Conservation (phyloP, 1,140 invertebrate species). For the Atta texana region DNA sequence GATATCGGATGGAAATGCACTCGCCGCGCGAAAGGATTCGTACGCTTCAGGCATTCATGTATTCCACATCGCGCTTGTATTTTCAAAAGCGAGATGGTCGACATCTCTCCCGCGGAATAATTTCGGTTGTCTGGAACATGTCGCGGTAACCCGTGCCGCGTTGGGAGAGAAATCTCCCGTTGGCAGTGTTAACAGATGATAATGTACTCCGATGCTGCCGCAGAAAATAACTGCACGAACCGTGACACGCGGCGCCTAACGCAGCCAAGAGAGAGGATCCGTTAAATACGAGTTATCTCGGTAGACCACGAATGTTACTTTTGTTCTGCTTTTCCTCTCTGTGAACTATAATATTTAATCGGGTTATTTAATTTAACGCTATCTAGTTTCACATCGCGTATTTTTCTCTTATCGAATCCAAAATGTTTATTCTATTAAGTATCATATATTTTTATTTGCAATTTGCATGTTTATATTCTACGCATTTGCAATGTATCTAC, state of each 20-base stretch:
- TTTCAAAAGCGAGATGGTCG: conserved; percentile 52
- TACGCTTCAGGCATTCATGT: conserved; percentile 41
- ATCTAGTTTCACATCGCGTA: neutral
- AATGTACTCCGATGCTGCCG: conserved; percentile 42
- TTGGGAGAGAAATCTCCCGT: conserved; percentile 17
- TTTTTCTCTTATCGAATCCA: conserved; percentile 2
- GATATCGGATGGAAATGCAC: conserved; percentile 44
- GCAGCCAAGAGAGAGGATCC: neutral
- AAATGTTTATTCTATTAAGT: neutral
- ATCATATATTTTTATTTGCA: conserved; percentile 12
- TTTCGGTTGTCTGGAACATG: conserved; percentile 48
- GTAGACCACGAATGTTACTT: conserved; percentile 41
- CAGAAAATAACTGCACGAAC: conserved; percentile 42
- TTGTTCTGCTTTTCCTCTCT: conserved; percentile 1
- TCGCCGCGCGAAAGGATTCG: conserved; percentile 29
- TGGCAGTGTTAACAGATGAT: conserved; percentile 50
- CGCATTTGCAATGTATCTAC: neutral
- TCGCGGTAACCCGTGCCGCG: conserved; percentile 26
- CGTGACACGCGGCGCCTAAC: neutral
- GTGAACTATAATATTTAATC: conserved; percentile 56
- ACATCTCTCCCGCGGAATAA: conserved; percentile 34
- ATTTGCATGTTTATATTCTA: neutral
- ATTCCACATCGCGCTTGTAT: conserved; percentile 47
- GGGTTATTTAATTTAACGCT: conserved; percentile 42
- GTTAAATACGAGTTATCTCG: conserved; percentile 59